These are phyloP conservation scores for Alexandromys fortis DNA, from an alignment of 2,113 vertebrate genomes.

Conservation along the genomic window DNA sequence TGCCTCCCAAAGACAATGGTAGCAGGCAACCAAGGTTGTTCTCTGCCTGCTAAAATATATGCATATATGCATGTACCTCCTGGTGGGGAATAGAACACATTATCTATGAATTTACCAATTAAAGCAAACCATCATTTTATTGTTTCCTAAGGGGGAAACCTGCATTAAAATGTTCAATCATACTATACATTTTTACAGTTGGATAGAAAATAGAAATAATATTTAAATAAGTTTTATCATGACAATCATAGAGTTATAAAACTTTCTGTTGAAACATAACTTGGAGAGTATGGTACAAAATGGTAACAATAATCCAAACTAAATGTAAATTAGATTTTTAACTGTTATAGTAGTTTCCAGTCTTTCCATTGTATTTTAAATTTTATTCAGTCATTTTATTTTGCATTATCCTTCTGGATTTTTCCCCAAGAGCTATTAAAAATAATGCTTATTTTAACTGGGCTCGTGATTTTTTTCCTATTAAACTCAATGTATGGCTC, in stretches of 20 bases:
- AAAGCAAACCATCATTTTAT: background rate
- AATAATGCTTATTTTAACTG: background rate
- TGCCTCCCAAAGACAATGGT: too few species aligned
- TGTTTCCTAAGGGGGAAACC: background rate
- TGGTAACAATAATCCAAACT: background rate
- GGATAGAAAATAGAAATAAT: background rate
- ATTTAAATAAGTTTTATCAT: background rate
- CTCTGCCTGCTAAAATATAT: background rate
- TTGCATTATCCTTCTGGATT: background rate
- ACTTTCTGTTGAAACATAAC: background rate
- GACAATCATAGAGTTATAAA: background rate
- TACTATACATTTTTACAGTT: background rate
- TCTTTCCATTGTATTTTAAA: background rate
- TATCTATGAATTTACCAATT: background rate
- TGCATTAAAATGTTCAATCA: background rate
- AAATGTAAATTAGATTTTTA: background rate
- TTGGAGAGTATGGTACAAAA: too few species aligned
- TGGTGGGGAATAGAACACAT: background rate
- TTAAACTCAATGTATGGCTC: background rate
- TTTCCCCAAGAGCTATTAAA: background rate
- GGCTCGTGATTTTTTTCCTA: background rate
- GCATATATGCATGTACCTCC: background rate
- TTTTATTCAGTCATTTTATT: background rate
- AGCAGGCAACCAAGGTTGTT: background rate
- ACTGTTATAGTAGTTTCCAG: background rate